Conservation (phyloP, 2,888 invertebrate genomes). For the Perdita meconis region DNA sequence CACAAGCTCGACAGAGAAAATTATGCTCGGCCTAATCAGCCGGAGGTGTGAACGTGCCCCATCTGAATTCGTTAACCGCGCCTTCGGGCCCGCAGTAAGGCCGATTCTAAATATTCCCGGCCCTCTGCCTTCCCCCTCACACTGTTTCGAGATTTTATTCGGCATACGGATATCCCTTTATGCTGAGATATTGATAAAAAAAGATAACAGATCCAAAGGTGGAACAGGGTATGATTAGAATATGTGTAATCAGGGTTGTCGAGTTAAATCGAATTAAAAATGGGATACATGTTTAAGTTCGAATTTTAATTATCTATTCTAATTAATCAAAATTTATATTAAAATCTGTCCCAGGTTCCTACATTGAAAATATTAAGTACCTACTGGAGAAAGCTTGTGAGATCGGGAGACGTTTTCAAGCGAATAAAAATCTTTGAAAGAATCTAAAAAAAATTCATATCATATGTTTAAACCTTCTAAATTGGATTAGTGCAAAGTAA, state of each 20-base stretch:
- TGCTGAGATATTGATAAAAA: not conserved
- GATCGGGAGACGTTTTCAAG: no score
- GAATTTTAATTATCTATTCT: no score
- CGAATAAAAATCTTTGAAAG: no score
- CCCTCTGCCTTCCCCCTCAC: slow-evolving; percentile 5
- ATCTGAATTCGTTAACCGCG: slow-evolving; percentile 78
- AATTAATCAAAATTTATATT: no score
- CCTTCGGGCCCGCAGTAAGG: slow-evolving; percentile 30
- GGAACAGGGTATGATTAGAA: not conserved
- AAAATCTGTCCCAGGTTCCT: no score
- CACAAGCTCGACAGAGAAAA: slow-evolving; percentile 62
- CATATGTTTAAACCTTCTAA: no score
- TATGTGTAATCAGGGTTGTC: not conserved
- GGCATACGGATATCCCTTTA: not conserved
- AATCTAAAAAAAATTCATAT: no score
- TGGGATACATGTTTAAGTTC: no score
- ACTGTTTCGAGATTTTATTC: not conserved
- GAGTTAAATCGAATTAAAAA: not conserved
- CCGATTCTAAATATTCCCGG: slow-evolving; percentile 28
- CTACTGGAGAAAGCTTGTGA: no score
- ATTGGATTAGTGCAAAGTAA: no score
- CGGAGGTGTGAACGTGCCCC: slow-evolving; percentile 80
- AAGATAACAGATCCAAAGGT: not conserved
- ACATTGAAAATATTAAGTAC: no score
- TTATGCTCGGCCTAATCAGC: slow-evolving; percentile 80